These are phyloP conservation scores for Heteromurus nitidus DNA, from an alignment of 2,888 invertebrate species.

Conservation along the genomic window DNA sequence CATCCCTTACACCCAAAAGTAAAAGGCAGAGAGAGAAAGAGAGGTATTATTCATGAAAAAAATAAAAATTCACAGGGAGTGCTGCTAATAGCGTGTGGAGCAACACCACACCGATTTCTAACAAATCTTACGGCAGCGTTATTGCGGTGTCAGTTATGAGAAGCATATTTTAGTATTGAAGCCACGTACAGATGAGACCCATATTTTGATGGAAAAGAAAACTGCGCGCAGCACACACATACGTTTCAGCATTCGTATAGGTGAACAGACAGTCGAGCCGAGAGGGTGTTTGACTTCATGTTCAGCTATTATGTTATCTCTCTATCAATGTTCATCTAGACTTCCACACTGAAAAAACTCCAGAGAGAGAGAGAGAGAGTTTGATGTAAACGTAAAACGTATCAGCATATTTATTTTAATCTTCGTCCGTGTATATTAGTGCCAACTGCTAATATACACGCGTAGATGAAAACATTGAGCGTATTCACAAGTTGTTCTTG, in stretches of 20 bases:
- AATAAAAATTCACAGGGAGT: neutral
- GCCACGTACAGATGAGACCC: constrained; percentile 34
- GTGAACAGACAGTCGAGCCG: constrained; percentile 24
- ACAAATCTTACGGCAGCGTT: constrained; percentile 2
- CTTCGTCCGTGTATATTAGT: no score
- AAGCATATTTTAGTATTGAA: constrained; percentile 28
- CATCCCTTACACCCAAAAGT: constrained; percentile 10
- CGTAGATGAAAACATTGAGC: no score
- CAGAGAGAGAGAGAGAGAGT: no score
- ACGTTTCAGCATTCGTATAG: neutral
- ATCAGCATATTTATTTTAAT: no score
- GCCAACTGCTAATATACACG: no score
- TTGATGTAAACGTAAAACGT: neutral
- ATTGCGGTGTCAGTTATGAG: neutral
- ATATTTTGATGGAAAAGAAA: constrained; percentile 24
- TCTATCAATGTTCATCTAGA: constrained; percentile 34
- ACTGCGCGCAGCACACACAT: neutral
- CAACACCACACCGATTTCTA: neutral
- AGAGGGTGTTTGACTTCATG: constrained; percentile 42
- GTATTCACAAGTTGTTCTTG: no score
- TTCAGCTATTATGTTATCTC: constrained; percentile 44
- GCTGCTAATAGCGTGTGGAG: neutral
- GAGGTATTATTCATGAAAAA: neutral
- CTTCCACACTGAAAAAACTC: constrained; percentile 17
- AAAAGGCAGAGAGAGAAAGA: neutral